phyloP scores from a whole-genome alignment of 2,797 vertebrate genomes.

The Coccyzus lansbergi region DNA sequence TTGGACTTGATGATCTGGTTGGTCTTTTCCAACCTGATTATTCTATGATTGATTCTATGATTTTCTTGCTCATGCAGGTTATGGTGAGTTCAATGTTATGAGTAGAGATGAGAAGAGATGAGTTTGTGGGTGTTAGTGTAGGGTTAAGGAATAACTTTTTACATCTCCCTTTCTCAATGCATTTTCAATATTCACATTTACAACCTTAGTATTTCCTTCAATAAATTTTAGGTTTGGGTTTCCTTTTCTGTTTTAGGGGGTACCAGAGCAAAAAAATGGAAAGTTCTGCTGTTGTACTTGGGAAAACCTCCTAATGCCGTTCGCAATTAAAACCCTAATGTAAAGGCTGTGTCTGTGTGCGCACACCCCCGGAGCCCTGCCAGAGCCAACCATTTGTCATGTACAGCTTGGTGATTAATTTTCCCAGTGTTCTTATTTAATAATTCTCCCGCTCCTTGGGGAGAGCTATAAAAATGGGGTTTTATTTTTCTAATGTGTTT shows the following conservation, averaged over 20 bases:
- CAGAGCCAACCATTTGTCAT: not conserved
- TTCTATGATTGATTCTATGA: no score
- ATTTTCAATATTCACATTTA: not conserved
- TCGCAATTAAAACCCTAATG: not conserved
- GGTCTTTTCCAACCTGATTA: no score
- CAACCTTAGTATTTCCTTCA: not conserved
- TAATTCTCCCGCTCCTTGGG: not conserved
- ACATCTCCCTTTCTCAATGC: not conserved
- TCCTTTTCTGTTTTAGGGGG: not conserved
- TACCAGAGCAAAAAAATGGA: not conserved
- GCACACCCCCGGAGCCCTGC: not conserved
- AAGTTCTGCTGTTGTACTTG: not conserved
- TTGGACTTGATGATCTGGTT: no score
- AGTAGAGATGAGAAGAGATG: not conserved
- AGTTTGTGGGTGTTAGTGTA: not conserved
- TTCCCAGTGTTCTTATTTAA: not conserved
- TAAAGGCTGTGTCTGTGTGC: not conserved
- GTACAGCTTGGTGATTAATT: conserved; percentile 6
- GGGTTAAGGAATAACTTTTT: not conserved
- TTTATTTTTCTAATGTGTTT: conserved; percentile 35
- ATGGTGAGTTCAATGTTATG: not conserved
- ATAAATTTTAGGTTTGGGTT: not conserved
- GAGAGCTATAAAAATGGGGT: not conserved
- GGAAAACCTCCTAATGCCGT: not conserved
- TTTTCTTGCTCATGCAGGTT: not conserved